Percentiles rank a stretch among this genome's conserved stretches.
phyloP scores from a whole-genome alignment of 2,797 vertebrate species.

The Eulemur albifrons region DNA sequence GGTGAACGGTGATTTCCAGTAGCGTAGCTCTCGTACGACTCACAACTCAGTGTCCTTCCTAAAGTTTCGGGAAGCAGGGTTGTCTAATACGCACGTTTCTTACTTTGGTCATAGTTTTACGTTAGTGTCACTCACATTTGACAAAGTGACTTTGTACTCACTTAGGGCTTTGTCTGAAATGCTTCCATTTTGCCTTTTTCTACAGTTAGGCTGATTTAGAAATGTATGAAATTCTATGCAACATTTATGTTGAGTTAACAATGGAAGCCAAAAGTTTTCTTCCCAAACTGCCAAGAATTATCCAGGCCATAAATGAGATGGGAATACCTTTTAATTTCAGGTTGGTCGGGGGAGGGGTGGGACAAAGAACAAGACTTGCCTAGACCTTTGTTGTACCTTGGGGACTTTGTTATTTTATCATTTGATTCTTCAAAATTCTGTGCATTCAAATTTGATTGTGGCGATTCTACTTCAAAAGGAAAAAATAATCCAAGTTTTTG shows the following conservation, averaged over 20 bases:
- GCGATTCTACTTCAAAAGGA: slow-evolving; percentile 83
- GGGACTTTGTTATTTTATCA: slow-evolving; percentile 82
- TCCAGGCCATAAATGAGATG: slow-evolving; percentile 85
- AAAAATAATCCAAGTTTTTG: slow-evolving; percentile 81
- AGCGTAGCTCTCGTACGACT: slow-evolving; percentile 30
- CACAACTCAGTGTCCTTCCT: slow-evolving; percentile 72
- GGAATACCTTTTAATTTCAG: slow-evolving; percentile 82
- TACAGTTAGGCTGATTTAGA: slow-evolving; percentile 80
- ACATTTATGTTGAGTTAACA: slow-evolving; percentile 88
- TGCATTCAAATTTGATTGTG: slow-evolving; percentile 83
- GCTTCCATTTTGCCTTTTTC: slow-evolving; percentile 82
- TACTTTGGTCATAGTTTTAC: slow-evolving; percentile 60
- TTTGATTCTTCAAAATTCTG: slow-evolving; percentile 84
- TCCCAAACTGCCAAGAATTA: slow-evolving; percentile 87
- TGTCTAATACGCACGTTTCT: slow-evolving; percentile 77
- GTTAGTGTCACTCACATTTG: slow-evolving; percentile 63
- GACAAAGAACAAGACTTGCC: slow-evolving; percentile 68
- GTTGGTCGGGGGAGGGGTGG: slow-evolving; percentile 64
- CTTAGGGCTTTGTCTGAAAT: slow-evolving; percentile 79
- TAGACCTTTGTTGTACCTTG: slow-evolving; percentile 84
- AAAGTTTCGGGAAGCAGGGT: slow-evolving; percentile 82
- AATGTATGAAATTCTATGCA: slow-evolving; percentile 94
- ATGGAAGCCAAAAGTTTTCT: slow-evolving; percentile 86
- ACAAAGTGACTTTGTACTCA: slow-evolving; percentile 76
- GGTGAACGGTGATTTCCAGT: slow-evolving; percentile 22